Base-by-base conservation (phyloP, 2,113 vertebrate genomes). In the Vimba vimba region DNA sequence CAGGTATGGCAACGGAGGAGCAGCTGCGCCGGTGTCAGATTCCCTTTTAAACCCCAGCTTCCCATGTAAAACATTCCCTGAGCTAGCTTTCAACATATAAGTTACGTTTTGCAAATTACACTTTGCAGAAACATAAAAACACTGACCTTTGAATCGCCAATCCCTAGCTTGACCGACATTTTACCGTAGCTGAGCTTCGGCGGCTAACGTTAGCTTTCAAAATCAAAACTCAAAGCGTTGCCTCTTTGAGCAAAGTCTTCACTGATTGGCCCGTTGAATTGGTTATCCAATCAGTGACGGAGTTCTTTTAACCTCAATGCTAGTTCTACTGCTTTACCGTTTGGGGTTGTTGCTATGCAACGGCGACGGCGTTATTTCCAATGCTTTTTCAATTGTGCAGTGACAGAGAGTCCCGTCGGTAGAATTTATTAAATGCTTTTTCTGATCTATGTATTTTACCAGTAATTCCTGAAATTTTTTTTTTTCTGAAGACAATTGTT, bases 91-190 rank as follows among this genome's bases (percentile, higher is more conserved):
- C 19, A 52, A 36, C 23, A 73, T 43, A 15, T 17, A 75, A 7
- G 4, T 39, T 45, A 75, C 15, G 4, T 39, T 45, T 4, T 12
- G 17, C 7, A 33, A 27, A 68, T 33, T 10, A n/a, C 11, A 62
- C 10, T 12, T 21, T 23, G n/a, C 27, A 62, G 3, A 30, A 69
- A 10, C 64, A 52, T 9, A n/a, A 60, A 62, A 76, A 11, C 64
- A 85, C 52, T 84, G 87, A 96, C 95, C 94, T 94, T 81, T 0
- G 87, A 80, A 23, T 83, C 91, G 36, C 95, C 94, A 17, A 96
- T 89, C 1, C 91, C 83, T 60, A 86, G 90, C 4, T 90, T 84
- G 11, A 91, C 13, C 91, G 95, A 95, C 95, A 96, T 96, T 43
- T 89, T 93, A 23, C 43, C 33, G 45, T 19, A 25, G 45, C 52